Percentiles rank a stretch among this genome's conserved stretches.
phyloP scores from a whole-genome alignment of 2,888 invertebrate genomes.

The Acanthoscelides obtectus region DNA sequence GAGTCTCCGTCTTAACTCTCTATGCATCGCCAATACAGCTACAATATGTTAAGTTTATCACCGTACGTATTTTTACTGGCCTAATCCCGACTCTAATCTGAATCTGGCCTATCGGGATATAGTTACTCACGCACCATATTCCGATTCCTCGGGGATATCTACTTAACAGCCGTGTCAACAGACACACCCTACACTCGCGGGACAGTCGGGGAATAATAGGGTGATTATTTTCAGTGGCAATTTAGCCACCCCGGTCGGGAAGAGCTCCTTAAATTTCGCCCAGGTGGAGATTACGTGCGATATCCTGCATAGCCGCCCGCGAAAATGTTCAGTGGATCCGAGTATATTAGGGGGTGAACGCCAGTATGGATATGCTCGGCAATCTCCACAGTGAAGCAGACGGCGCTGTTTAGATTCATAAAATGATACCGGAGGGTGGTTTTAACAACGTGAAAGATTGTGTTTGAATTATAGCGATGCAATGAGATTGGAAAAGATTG shows the following conservation, averaged over 20 bases:
- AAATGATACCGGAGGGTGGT: not conserved
- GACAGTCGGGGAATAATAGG: not conserved
- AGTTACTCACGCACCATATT: not conserved
- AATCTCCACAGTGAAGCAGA: not conserved
- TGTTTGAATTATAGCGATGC: not conserved
- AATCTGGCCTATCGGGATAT: not conserved
- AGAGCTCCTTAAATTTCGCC: not conserved
- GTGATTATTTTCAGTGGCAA: not conserved
- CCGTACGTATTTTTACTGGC: too few relatives aligned
- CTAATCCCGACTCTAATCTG: too few relatives aligned
- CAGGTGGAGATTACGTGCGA: not conserved
- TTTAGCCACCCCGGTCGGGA: not conserved
- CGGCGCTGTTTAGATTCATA: not conserved
- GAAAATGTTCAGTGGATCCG: not conserved
- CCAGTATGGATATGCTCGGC: not conserved
- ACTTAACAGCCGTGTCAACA: not conserved
- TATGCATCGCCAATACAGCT: too few relatives aligned
- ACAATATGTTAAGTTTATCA: too few relatives aligned
- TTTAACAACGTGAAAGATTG: not conserved
- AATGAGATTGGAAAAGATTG: not conserved
- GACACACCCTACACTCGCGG: not conserved
- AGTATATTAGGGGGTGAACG: not conserved
- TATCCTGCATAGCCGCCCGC: not conserved
- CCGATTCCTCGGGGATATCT: not conserved
- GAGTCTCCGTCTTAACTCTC: too few relatives aligned